Evolutionary conservation across 2,797 vertebrate genomes (phyloP), one percentile per base, ranked within the genome.

Genomic region (Odontamblyopus rebecca): DNA sequence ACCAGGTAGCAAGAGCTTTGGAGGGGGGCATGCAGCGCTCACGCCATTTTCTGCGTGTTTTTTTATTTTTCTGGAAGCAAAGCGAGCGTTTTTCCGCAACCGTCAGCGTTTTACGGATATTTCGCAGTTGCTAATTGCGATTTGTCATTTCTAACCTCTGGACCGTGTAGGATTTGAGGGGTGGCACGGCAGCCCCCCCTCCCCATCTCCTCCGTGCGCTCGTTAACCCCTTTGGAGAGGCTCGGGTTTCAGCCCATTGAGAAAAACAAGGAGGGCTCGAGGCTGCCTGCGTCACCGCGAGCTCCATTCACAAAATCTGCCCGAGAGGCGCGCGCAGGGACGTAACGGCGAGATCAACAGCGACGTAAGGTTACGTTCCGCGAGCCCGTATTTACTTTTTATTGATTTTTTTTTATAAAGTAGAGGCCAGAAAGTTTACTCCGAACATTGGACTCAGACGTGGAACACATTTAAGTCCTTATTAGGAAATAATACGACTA

Each of bases 211-310:
- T 41, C 35, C 59, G 29, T 32, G 16, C 30, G 15, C 61, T 48
- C 65, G 32, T 75, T 32, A 32, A 7, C 9, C 68, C 63, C 62
- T 27, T 26, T 35, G 12, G 61, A 13, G 11, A 68, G 85, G 86
- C 89, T 94, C 91, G 85, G 80, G 86, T 94, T 94, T 90, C 93
- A 93, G 84, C 93, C 89, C 92, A 94, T 93, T 94, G 91, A 92
- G 85, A 92, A 93, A 92, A 94, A 92, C 92, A 93, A 93, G 87
- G 77, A 84, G 82, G 81, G 79, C 71, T 65, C 70, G 41, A 65
- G 12, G 62, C 35, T 2, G 23, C 2, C 68, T 29, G 70, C 70
- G 70, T 84, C 73, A 77, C 78, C 9, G 66, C 63, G 9, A 76
- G 71, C 65, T 78, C 75, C 79, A 78, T 81, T 87, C 60, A 76